Evolutionary conservation across 2,888 invertebrate species (phyloP).

Genomic region (Diploptera punctata): DNA sequence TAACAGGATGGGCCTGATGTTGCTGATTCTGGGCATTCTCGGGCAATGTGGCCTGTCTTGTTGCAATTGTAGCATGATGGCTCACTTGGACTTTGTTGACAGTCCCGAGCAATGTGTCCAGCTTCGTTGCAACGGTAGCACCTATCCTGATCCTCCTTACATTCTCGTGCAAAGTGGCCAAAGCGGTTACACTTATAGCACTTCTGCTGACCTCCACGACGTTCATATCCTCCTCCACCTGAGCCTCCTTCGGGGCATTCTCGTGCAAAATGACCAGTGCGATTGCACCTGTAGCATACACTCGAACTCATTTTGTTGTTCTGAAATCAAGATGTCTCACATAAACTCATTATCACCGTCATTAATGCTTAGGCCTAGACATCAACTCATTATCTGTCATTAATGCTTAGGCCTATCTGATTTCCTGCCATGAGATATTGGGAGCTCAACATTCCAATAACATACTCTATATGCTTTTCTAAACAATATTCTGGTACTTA

Average conservation of each 20-base stretch:
- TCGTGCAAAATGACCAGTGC: conserved; percentile 92
- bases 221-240: conserved; percentile 51
- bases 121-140: conserved; percentile 74
- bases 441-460: no score
- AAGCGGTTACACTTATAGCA: conserved; percentile 96
- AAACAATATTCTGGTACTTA: no score
- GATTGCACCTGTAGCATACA: conserved; percentile 92
- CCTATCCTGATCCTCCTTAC: conserved; percentile 91
- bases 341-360: background rate
- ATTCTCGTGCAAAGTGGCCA: conserved; percentile 92
- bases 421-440: no score
- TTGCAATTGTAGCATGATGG: conserved; percentile 96
- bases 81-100: conserved; percentile 68
- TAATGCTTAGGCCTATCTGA: background rate
- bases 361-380: no score
- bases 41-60: conserved; percentile 86
- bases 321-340: background rate
- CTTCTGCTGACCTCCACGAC: conserved; percentile 72
- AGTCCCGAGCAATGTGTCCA: conserved; percentile 88
- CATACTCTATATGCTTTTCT: no score
- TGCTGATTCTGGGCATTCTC: conserved; percentile 55
- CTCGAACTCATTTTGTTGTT: conserved; percentile 72
- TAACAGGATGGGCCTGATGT: conserved; percentile 58
- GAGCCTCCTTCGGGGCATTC: conserved; percentile 75
- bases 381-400: background rate